A percentile compares a stretch with the other conserved stretches of the same genome.
phyloP scores from a whole-genome alignment of 2,888 invertebrate species.

The Drosophila anomelani region DNA sequence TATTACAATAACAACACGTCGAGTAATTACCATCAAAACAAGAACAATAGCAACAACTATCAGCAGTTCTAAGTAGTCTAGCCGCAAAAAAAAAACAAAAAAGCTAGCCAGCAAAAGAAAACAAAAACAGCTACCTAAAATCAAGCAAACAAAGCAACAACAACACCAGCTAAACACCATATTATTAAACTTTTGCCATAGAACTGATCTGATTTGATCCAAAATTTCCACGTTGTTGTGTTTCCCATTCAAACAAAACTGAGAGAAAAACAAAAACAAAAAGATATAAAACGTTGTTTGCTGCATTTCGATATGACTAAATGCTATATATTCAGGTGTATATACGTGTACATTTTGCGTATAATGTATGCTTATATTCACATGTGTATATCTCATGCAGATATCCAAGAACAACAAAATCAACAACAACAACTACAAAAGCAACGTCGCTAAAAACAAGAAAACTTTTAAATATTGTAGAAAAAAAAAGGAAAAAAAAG shows the following conservation, averaged over 20 bases:
- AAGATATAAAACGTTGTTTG: constrained; percentile 52
- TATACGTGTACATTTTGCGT: constrained; percentile 12
- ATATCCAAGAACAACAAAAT: constrained; percentile 32
- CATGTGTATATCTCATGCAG: constrained; percentile 11
- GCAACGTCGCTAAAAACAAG: constrained; percentile 79
- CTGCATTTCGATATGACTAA: constrained; percentile 56
- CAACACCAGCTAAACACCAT: constrained; percentile 39
- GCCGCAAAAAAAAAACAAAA: constrained; percentile 28
- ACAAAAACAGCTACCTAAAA: constrained; percentile 51
- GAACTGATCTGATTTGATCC: constrained; percentile 38
- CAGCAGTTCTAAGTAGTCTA: constrained; percentile 78
- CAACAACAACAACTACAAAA: constrained; percentile 50
- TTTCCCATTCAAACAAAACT: constrained; percentile 66
- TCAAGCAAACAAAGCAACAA: constrained; percentile 58
- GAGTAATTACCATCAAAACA: constrained; percentile 83
- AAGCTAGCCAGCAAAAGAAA: constrained; percentile 33
- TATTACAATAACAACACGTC: constrained; percentile 83
- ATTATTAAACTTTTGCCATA: constrained; percentile 55
- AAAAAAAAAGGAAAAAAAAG: constrained; percentile 39
- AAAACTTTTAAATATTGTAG: constrained; percentile 69
- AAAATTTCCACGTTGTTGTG: constrained; percentile 63
- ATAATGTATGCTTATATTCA: constrained; percentile 10
- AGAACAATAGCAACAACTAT: constrained; percentile 83
- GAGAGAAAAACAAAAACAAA: constrained; percentile 76
- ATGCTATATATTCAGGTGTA: constrained; percentile 15